phyloP scores from a whole-genome alignment of 2,113 vertebrate genomes.

The Nasalis larvatus region DNA sequence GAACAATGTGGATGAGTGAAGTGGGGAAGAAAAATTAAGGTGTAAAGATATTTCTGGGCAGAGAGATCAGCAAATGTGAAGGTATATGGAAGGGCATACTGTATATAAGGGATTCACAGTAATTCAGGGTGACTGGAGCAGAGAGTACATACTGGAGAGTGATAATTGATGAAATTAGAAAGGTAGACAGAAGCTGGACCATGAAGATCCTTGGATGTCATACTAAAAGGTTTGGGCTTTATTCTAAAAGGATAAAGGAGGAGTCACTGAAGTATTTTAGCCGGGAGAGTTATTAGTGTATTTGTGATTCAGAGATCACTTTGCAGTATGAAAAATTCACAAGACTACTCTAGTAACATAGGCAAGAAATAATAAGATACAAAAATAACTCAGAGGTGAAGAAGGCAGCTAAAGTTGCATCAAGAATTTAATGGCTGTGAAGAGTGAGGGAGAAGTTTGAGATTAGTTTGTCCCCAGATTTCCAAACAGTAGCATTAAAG shows the following conservation, averaged over 20 bases:
- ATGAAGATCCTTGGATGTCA: background rate
- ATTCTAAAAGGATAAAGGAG: background rate
- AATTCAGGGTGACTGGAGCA: background rate
- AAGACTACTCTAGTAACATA: background rate
- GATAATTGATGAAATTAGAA: background rate
- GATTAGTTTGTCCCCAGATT: background rate
- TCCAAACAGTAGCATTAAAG: background rate
- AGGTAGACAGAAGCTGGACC: background rate
- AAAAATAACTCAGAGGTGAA: background rate
- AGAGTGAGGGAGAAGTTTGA: background rate
- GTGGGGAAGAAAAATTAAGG: background rate
- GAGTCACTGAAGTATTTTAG: conserved; percentile 20
- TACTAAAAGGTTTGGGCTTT: background rate
- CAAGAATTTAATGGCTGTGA: background rate
- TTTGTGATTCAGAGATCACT: background rate
- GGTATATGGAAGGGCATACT: background rate
- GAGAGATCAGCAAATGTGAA: background rate
- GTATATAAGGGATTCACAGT: background rate
- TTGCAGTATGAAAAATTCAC: background rate
- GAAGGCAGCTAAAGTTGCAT: background rate
- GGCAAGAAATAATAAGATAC: background rate
- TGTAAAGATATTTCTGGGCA: background rate
- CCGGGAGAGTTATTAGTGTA: background rate
- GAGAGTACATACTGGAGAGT: background rate
- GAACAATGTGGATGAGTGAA: background rate